phyloP scores from a whole-genome alignment of 2,888 invertebrate genomes.

The Ennomos quercinarius region DNA sequence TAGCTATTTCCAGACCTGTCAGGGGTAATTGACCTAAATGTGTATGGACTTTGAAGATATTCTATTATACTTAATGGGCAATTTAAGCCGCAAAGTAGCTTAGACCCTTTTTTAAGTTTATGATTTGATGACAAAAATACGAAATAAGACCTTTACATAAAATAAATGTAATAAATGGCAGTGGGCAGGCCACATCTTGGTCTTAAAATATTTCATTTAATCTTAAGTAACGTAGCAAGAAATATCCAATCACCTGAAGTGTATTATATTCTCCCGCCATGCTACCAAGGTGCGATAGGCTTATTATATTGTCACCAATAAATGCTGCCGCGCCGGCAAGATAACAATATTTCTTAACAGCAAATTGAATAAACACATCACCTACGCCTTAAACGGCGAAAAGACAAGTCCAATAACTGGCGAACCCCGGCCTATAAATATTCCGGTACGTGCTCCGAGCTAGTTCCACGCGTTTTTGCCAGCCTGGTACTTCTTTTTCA shows the following conservation, averaged over 20 bases:
- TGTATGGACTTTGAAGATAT: too few relatives aligned
- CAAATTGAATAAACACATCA: conserved; percentile 84
- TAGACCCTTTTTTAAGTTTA: too few relatives aligned
- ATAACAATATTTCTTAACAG: conserved; percentile 77
- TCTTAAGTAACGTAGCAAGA: too few relatives aligned
- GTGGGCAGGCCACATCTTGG: too few relatives aligned
- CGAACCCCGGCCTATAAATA: conserved; percentile 73
- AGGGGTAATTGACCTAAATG: too few relatives aligned
- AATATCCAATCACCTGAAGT: neutral
- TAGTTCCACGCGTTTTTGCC: conserved; percentile 65
- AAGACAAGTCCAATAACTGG: conserved; percentile 80
- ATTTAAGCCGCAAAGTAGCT: too few relatives aligned
- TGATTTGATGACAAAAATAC: too few relatives aligned
- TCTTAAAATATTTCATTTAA: too few relatives aligned
- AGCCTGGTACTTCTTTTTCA: conserved; percentile 61
- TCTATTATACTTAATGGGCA: too few relatives aligned
- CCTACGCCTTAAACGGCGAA: conserved; percentile 76
- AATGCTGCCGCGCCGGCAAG: conserved; percentile 61
- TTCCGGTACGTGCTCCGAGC: conserved; percentile 59
- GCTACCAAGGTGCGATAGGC: conserved; percentile 13
- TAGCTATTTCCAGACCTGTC: too few relatives aligned
- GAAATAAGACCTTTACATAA: too few relatives aligned
- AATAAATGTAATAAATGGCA: too few relatives aligned
- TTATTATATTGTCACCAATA: conserved; percentile 55
- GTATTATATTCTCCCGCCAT: conserved; percentile 5